A percentile compares a stretch with the other conserved stretches of the same genome.
Conservation (phyloP, 2,888 invertebrate genomes). For the Limenitis camilla region DNA sequence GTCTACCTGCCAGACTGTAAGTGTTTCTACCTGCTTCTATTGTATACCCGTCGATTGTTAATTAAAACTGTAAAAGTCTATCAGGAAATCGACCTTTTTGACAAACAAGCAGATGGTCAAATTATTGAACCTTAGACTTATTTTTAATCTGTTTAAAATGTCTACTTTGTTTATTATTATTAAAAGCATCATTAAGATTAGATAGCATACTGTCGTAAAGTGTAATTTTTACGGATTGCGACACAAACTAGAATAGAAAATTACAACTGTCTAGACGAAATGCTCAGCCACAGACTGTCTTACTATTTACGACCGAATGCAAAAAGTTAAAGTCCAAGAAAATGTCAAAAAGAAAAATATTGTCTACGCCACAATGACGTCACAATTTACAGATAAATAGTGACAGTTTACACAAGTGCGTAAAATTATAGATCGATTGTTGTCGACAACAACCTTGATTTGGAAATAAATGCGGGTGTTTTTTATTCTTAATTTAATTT, state of each 20-base stretch:
- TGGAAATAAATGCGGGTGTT: conserved; percentile 10
- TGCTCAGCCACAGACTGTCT: conserved; percentile 6
- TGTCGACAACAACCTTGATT: conserved; percentile 9
- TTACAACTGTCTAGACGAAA: conserved; percentile 18
- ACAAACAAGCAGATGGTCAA: too few species aligned
- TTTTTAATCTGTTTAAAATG: too few species aligned
- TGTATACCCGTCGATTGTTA: not conserved
- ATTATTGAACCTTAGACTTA: too few species aligned
- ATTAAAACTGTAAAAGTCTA: too few species aligned
- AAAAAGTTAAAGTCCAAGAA: not conserved
- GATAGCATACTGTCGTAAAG: not conserved
- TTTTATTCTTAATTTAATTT: conserved; percentile 1
- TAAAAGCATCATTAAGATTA: conserved; percentile 1
- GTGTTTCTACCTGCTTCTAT: not conserved
- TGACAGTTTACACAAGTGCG: conserved; percentile 20
- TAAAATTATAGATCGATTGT: conserved; percentile 17
- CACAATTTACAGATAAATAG: not conserved
- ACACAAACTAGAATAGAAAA: conserved; percentile 13
- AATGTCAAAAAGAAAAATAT: not conserved
- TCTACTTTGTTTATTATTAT: too few species aligned
- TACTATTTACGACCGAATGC: not conserved
- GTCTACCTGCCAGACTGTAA: not conserved
- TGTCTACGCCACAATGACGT: not conserved
- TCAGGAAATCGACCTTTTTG: too few species aligned
- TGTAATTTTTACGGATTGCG: conserved; percentile 1